Evolutionary conservation across 2,113 vertebrate genomes (phyloP), one percentile per base, ranked within the genome.

Genomic region (Apteryx owenii): DNA sequence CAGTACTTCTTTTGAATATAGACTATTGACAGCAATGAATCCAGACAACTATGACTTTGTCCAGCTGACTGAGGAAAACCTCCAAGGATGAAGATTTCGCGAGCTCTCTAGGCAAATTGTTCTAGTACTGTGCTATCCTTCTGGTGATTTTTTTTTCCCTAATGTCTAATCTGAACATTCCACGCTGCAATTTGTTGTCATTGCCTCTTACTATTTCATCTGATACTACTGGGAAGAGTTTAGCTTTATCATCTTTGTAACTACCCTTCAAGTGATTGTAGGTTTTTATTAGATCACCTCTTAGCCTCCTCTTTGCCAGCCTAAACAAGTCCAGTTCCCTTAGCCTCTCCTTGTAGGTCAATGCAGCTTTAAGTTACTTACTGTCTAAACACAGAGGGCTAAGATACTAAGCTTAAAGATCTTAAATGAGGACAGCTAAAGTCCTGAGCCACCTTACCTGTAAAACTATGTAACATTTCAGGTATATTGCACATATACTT

Each of bases 11-110:
- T 88, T 71, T 83, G 73, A 84, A 62, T 22, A 58, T 93, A 85
- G 85, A 77, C 58, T 83, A 22, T 6, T 94, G 85, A 82, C 94
- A 95, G 10, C 31, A 80, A 66, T 68, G 79, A 94, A 89, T 48
- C 38, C 91, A 88, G 90, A 33, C 66, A 90, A 58, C 85, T 79
- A 40, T 33, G 12, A 65, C 61, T 96, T 89, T 72, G 79, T 50
- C 38, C 38, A 51, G 28, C 31, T 62, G 36, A 84, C 29, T 62
- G 36, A 87, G 81, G 50, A 93, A 89, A 96, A 84, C 61, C 70
- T 87, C 70, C 64, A 5, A 5, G 31, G 54, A 89, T 31, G 81
- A 10, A 87, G 65, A 56, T 85, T 72, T 88, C 62, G n/a, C 48
- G 65, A 38, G 50, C 69, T 79, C 61, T 88, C 48, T 61, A 81